A percentile compares a stretch with the other conserved stretches of the same genome.
These are phyloP conservation scores for human DNA, from an alignment of 2,113 vertebrate genomes.

Conservation along the genomic window DNA sequence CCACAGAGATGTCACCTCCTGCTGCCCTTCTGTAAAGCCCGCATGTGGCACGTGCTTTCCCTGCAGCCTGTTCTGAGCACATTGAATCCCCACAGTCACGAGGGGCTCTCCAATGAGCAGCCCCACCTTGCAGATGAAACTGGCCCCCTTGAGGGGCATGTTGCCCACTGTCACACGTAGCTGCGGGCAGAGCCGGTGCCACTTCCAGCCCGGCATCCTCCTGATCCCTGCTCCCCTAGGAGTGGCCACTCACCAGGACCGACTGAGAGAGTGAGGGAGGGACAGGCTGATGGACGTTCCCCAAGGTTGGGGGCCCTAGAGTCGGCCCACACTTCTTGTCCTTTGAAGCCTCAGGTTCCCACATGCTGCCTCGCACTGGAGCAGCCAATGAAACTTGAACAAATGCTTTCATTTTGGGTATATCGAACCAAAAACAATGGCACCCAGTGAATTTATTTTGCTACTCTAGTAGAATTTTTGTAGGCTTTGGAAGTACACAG, in stretches of 20 bases:
- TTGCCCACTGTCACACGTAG: rapidly evolving
- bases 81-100: neutral
- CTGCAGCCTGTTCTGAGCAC: neutral
- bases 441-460: neutral
- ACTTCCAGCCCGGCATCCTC: neutral
- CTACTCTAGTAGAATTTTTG: neutral
- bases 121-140: neutral
- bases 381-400: neutral
- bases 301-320: neutral
- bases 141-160: no score
- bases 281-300: neutral
- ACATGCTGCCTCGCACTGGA: neutral
- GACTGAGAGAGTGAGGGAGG: neutral
- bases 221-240: neutral
- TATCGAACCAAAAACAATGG: neutral
- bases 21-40: neutral
- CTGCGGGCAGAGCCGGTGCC: neutral
- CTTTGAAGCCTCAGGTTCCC: neutral
- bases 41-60: no score
- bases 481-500: neutral
- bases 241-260: neutral
- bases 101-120: neutral
- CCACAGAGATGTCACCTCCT: neutral
- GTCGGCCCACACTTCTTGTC: neutral
- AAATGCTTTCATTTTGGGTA: neutral